These are phyloP conservation scores for Meteorus cinctellus DNA, from an alignment of 2,888 invertebrate genomes.

Conservation along the genomic window DNA sequence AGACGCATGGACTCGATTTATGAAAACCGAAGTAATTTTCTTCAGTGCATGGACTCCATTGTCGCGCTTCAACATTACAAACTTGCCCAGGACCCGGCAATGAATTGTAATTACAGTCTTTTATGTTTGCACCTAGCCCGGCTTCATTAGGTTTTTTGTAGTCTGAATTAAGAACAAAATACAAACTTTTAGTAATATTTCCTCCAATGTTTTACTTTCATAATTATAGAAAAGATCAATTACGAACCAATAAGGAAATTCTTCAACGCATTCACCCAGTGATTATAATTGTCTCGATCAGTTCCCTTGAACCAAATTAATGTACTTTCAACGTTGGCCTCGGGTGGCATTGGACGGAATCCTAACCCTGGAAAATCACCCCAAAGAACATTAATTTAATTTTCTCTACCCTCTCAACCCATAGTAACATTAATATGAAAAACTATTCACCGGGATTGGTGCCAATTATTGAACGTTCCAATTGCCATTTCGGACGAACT, in stretches of 20 bases:
- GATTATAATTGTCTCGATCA: constrained; percentile 82
- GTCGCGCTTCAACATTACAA: constrained; percentile 89
- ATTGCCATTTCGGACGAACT: constrained; percentile 92
- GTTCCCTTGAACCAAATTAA: constrained; percentile 95
- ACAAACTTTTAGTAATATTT: not conserved
- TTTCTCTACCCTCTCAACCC: not conserved
- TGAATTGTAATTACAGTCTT: constrained; percentile 84
- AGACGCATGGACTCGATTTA: constrained; percentile 93
- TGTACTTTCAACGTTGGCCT: constrained; percentile 91
- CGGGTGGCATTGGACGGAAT: constrained; percentile 93
- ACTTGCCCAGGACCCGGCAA: constrained; percentile 84
- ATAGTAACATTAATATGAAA: constrained; percentile 28
- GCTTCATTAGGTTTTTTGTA: constrained; percentile 83
- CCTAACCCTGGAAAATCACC: constrained; percentile 81
- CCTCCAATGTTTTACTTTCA: constrained; percentile 1
- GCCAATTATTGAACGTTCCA: constrained; percentile 91
- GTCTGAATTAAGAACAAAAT: constrained; percentile 73
- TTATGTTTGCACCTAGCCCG: constrained; percentile 84
- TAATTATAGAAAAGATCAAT: constrained; percentile 3
- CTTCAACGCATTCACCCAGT: constrained; percentile 86
- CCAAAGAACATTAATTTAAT: not conserved
- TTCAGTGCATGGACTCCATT: constrained; percentile 86
- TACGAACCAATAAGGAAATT: constrained; percentile 85
- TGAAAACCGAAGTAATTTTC: constrained; percentile 93
- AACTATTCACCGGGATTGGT: constrained; percentile 87